Evolutionary conservation across 1,140 invertebrate genomes (phyloP).

Genomic region (Hypothenemus hampei): DNA sequence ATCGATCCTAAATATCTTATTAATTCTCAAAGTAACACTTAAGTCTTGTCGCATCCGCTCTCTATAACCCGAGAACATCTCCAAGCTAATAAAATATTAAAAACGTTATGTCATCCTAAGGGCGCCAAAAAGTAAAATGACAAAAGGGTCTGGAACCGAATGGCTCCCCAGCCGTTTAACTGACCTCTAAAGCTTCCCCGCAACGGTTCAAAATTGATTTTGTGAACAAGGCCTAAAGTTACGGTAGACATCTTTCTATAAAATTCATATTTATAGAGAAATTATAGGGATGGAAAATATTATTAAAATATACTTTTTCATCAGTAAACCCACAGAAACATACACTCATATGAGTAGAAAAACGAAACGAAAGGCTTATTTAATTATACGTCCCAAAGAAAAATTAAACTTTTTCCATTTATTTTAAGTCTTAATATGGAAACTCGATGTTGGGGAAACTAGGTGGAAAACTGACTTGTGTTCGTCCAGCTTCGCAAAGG

Average conservation of each 20-base stretch:
- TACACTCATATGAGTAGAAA: no score
- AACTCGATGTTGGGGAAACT: no score
- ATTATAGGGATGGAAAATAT: no score
- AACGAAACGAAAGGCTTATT: no score
- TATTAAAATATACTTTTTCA: no score
- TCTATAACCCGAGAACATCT: conserved; percentile 6
- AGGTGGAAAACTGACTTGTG: no score
- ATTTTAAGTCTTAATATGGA: no score
- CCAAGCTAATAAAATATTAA: conserved; percentile 25
- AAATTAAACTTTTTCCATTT: no score
- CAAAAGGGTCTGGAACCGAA: conserved; percentile 20
- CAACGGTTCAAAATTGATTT: conserved; percentile 22
- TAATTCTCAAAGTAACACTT: conserved; percentile 25
- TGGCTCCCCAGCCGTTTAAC: conserved; percentile 13
- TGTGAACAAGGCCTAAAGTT: conserved; percentile 14
- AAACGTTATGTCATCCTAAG: conserved; percentile 23
- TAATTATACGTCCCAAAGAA: no score
- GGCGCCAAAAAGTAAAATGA: conserved; percentile 25
- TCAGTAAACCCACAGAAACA: no score
- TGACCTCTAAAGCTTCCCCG: conserved; percentile 20
- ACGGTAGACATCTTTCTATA: background rate
- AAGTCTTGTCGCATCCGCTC: conserved; percentile 22
- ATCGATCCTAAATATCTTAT: conserved; percentile 21
- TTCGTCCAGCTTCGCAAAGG: no score
- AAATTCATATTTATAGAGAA: no score